phyloP scores from a whole-genome alignment of 30 jellyfish, hydroid and myxozoan genomes.

The Aurelia aurita complex sp. Pacific region DNA sequence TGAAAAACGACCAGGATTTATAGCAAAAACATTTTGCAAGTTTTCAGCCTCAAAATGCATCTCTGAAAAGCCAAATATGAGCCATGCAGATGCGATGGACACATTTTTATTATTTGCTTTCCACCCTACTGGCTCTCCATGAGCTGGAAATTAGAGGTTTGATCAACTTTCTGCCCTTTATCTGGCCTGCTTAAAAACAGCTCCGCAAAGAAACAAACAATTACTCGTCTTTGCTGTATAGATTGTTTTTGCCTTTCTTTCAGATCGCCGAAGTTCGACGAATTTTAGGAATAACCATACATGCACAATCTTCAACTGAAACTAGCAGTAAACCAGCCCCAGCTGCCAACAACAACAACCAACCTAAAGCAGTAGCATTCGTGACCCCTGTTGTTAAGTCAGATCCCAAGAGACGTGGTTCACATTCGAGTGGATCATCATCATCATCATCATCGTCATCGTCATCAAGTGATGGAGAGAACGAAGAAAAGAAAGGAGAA shows the following conservation, averaged over 20 bases:
- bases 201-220: background rate
- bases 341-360: background rate
- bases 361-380: constrained; percentile 53
- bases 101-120: no score
- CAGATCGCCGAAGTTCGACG: constrained; percentile 70
- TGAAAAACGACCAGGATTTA: no score
- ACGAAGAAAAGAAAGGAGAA: background rate
- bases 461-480: constrained; percentile 10
- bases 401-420: constrained; percentile 33
- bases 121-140: no score
- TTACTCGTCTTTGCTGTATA: background rate
- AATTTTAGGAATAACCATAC: constrained; percentile 42
- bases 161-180: no score
- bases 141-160: no score
- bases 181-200: no score
- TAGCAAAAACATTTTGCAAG: no score
- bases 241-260: background rate
- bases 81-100: no score
- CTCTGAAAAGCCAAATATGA: no score
- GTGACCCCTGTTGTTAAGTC: constrained; percentile 62
- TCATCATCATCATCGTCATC: constrained; percentile 21
- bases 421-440: constrained; percentile 23
- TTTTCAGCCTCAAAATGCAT: no score
- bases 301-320: constrained; percentile 4
- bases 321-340: background rate